phyloP scores from a whole-genome alignment of 2,888 invertebrate genomes.

The Ormyrus labotus region DNA sequence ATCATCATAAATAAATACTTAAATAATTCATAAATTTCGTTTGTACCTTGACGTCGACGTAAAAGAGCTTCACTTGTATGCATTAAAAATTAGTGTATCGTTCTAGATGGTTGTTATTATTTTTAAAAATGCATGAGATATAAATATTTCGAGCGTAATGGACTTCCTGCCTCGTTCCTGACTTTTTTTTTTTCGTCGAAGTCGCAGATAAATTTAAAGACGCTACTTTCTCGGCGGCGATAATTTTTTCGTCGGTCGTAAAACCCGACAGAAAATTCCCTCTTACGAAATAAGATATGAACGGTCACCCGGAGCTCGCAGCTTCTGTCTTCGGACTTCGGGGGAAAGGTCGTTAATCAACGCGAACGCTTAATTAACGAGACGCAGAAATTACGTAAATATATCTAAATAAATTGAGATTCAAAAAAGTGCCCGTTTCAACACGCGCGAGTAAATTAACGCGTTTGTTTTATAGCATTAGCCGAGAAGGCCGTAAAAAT shows the following conservation, averaged over 20 bases:
- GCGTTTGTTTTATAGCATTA: too few relatives aligned
- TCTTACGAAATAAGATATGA: slow-evolving; percentile 20
- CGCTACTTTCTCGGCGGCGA: slow-evolving; percentile 1
- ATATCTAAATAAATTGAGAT: too few relatives aligned
- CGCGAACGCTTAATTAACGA: not conserved
- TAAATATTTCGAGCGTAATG: too few relatives aligned
- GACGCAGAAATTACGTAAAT: not conserved
- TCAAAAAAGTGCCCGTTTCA: too few relatives aligned
- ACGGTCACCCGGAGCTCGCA: not conserved
- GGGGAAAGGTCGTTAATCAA: slow-evolving; percentile 31
- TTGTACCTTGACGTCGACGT: too few relatives aligned
- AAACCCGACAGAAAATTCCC: slow-evolving; percentile 17
- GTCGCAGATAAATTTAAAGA: slow-evolving; percentile 22
- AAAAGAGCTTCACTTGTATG: too few relatives aligned
- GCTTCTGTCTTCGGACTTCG: slow-evolving; percentile 10
- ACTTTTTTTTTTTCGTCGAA: not conserved
- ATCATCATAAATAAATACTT: too few relatives aligned
- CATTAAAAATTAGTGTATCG: too few relatives aligned
- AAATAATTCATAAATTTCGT: too few relatives aligned
- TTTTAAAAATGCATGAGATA: not conserved
- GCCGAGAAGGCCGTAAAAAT: too few relatives aligned
- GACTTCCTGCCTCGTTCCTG: not conserved
- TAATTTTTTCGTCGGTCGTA: slow-evolving; percentile 33
- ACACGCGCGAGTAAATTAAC: too few relatives aligned
- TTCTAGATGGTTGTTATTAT: not conserved